A percentile compares a stretch with the other conserved stretches of the same genome.
Evolutionary conservation across 2,797 vertebrate species (phyloP).

Genomic region (Austrolebias charrua): DNA sequence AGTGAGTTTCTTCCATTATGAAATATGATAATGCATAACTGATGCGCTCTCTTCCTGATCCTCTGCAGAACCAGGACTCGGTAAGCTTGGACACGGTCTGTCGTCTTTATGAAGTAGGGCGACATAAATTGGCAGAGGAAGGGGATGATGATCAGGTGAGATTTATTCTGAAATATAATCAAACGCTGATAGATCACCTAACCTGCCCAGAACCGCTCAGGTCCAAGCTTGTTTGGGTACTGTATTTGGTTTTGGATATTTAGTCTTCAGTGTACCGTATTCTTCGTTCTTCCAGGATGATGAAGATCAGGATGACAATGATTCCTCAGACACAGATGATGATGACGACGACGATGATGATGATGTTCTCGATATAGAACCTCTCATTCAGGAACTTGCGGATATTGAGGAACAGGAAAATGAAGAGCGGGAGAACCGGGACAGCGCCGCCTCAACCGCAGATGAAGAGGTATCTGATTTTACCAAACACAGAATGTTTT

Average conservation of each 20-base stretch:
- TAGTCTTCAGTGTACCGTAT: rapidly evolving
- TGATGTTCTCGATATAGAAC: constrained; percentile 89
- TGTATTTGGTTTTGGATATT: not conserved
- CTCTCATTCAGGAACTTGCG: constrained; percentile 86
- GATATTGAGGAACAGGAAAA: constrained; percentile 83
- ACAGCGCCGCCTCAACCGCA: constrained; percentile 82
- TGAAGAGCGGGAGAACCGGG: constrained; percentile 81
- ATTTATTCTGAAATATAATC: not conserved
- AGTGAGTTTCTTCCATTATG: not conserved
- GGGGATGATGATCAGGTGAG: constrained; percentile 93
- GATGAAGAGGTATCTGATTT: constrained; percentile 79
- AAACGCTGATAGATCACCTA: too few species aligned
- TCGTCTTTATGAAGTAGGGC: constrained; percentile 95
- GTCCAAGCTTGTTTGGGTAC: not conserved
- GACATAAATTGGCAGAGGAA: constrained; percentile 93
- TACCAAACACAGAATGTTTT: too few species aligned
- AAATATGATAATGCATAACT: not conserved
- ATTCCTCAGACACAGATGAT: constrained; percentile 52
- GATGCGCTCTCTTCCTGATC: not conserved
- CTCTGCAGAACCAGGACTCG: constrained; percentile 89
- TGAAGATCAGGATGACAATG: constrained; percentile 83
- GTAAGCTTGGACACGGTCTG: constrained; percentile 95
- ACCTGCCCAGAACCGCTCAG: not conserved
- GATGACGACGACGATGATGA: constrained; percentile 82
- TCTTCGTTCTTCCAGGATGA: constrained; percentile 73